Conservation (phyloP, 1,140 invertebrate genomes). For the Paramacrobiotus metropolitanus region DNA sequence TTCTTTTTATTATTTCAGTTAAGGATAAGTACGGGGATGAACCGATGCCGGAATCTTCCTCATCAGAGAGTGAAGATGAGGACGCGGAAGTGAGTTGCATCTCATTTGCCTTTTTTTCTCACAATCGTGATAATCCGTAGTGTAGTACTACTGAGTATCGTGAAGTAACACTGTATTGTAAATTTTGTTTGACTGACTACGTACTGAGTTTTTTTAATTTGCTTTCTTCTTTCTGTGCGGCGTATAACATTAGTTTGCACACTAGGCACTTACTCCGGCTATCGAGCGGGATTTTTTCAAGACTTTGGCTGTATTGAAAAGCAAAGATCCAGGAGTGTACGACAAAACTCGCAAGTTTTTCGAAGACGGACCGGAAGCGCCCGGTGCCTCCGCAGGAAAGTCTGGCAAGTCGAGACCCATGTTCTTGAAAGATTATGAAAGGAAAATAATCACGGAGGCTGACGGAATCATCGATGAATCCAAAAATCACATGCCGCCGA, state of each 20-base stretch:
- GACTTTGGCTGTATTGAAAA: conserved; percentile 56
- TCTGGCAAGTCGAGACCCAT: conserved; percentile 30
- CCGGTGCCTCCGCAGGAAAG: conserved; percentile 14
- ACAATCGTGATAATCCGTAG: too few species aligned
- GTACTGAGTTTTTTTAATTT: conserved; percentile 3
- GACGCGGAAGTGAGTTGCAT: conserved; percentile 28
- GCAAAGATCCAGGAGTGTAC: conserved; percentile 66
- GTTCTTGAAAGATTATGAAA: conserved; percentile 51
- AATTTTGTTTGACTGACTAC: conserved; percentile 14
- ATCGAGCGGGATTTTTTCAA: conserved; percentile 64
- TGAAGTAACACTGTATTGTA: too few species aligned
- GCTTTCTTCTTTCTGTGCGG: too few species aligned
- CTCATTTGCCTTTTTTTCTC: too few species aligned
- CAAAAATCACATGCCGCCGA: neutral
- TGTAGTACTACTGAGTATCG: too few species aligned
- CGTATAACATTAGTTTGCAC: too few species aligned
- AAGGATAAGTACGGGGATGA: conserved; percentile 45
- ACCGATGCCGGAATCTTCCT: conserved; percentile 18
- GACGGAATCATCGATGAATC: conserved; percentile 32
- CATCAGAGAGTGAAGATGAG: conserved; percentile 29
- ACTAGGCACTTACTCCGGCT: conserved; percentile 28
- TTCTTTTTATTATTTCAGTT: conserved; percentile 28
- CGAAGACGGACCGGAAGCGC: conserved; percentile 20
- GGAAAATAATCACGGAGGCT: conserved; percentile 44
- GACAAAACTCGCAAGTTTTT: conserved; percentile 50